Base-by-base conservation (phyloP, 2,888 invertebrate species). In the Phaedon cochleariae region DNA sequence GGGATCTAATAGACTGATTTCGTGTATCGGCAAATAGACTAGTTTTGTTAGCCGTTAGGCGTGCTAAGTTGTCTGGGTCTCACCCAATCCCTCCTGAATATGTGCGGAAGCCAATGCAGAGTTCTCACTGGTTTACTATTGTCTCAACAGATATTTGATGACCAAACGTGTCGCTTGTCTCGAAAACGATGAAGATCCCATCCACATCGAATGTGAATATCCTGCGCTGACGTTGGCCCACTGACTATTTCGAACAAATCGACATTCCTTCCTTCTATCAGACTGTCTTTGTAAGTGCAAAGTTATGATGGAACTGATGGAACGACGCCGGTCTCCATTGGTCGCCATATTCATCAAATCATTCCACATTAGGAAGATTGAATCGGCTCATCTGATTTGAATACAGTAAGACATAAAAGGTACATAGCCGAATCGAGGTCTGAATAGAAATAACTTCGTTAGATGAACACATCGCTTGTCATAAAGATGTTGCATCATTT, bases 201-300 rank as follows among this genome's bases (percentile, higher is more conserved):
- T 15, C 54, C 20, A 20, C n/a, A 4, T 7, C 34, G 18, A n/a
- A 34, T 34, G 29, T 20, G 20, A 17, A n/a, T n/a, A n/a, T n/a
- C n/a, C n/a, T n/a, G n/a, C n/a, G n/a, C n/a, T n/a, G 45, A 18
- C 22, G 22, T 17, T 5, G 26, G 57, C 45, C 45, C 57, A 57
- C 18, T 45, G 57, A 57, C 57, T 57, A 57, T 45, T 22, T 22
- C 45, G 7, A 31, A 37, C 52, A 34, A 48, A 55, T 64, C 55
- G 46, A 65, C 60, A 61, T 65, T 65, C 59, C 51, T 65, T 58
- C 54, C 57, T 15, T 46, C 41, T 15, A 34, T 41, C 41, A 61
- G 65, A 61, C 65, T 57, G 57, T 60, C 65, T 65, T 65, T 61
- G 65, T 65, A 49, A 34, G 49, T 46, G 52, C 52, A 46, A 52